A percentile compares a stretch with the other conserved stretches of the same genome.
Evolutionary conservation across 2,113 vertebrate genomes (phyloP).

Genomic region (Carassius gibelio): DNA sequence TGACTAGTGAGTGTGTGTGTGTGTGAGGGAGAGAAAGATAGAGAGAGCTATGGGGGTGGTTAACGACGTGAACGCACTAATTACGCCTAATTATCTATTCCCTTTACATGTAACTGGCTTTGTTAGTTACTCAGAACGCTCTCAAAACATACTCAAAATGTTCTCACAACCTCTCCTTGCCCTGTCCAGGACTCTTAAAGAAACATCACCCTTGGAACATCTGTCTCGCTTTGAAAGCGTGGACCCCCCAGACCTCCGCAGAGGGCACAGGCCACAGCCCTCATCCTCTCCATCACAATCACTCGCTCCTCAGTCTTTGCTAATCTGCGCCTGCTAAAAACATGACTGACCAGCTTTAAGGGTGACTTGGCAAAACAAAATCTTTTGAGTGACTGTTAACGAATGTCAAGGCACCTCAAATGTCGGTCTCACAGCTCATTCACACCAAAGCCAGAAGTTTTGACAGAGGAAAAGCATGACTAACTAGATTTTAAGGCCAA

Average conservation of each 20-base stretch:
- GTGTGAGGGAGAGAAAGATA: conserved; percentile 2
- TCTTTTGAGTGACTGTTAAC: conserved; percentile 10
- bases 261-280: conserved; percentile 55
- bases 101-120: conserved; percentile 88
- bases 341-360: conserved; percentile 20
- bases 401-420: background rate
- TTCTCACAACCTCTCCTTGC: conserved; percentile 98
- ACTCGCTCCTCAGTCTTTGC: conserved; percentile 41
- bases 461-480: background rate
- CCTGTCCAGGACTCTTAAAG: conserved; percentile 87
- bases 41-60: conserved; percentile 77
- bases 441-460: background rate
- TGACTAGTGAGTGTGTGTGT: conserved; percentile 50
- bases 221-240: conserved; percentile 77
- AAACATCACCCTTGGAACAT: conserved; percentile 86
- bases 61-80: conserved; percentile 99
- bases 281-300: conserved; percentile 52
- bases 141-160: conserved; percentile 82
- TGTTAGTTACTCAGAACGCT: conserved; percentile 87
- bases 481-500: background rate
- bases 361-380: conserved; percentile 30
- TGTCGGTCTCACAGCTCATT: background rate
- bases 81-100: conserved; percentile 99
- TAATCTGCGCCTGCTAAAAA: conserved; percentile 44
- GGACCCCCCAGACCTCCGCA: conserved; percentile 60